Evolutionary conservation across 2,888 invertebrate genomes (phyloP), one percentile per base, ranked within the genome.

Genomic region (Drosophila fulvimacula): DNA sequence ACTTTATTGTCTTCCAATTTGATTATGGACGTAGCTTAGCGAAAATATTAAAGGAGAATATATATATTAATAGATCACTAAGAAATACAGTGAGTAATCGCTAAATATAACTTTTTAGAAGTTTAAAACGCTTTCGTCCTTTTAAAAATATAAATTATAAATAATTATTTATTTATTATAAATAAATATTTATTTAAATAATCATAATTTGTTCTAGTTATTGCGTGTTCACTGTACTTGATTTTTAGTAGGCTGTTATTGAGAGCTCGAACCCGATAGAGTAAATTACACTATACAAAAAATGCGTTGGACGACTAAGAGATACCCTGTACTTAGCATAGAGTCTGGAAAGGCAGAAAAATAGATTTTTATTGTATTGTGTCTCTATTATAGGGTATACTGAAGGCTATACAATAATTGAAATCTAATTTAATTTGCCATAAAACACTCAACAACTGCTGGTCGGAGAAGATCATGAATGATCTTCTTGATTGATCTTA

Each of bases 401-500:
- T 17, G 5, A 5, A 1, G 30, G 17, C 46, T 5, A 11, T 30
- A 48, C 46, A 17, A 5, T 6, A 1, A 11, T 17, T 48, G 0
- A 6, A 30, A 10, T 48, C 6, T 7, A 5, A 11, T 48, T 17
- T 30, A 48, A 30, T 48, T 30, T 48, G 30, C 42, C 21, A 32
- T 30, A 32, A 41, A 32, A n/a, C 19, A 19, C 19, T n/a, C 39
- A 39, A 53, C 27, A 30, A 27, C 27, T 30, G 30, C 32, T 17
- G 24, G 56, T 7, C 24, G 21, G 32, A 55, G 42, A 32, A 15
- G 55, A 1, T 56, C 34, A 38, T 17, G 19, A 56, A 21, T 34
- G 52, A 52, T 52, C 52, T 55, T 53, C 53, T 30, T 55, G 36
- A 48, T 48, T 48, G 48, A 48, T 44, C 56, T 24, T 27, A 57